Base-by-base conservation (phyloP, 2,113 vertebrate genomes). In the Dunckerocampus dactyliophorus region DNA sequence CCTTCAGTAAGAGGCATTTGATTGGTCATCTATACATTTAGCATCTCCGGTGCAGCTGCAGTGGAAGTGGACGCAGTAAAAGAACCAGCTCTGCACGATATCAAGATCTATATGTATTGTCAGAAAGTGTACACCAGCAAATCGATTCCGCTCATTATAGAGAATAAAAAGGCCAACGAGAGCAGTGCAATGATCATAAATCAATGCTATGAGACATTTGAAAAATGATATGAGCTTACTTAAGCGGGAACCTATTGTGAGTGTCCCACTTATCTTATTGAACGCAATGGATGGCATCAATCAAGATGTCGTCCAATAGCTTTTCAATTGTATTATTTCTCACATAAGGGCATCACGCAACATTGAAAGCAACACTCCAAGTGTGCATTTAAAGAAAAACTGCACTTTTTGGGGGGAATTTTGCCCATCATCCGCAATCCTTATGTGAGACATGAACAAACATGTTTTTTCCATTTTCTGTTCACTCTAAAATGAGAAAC, bases 51-150 rank as follows among this genome's bases (percentile, higher is more conserved):
- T 39, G 47, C 46, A 55, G 65, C 22, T 34, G 20, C 50, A 46
- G 49, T 47, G 56, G 66, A 56, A 50, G 15, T 14, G 43, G 56
- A 45, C 45, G 54, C 21, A 7, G n/a, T 55, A 11, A 57, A 64
- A 65, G 49, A 70, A 67, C 20, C 14, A 21, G 24, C 17, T 10
- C 8, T 1, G 2, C 48, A 69, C 56, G 24, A 2, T 43, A 50
- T 57, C 20, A 49, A 69, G 34, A 55, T 65, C 14, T 22, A 50
- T 21, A 54, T 54, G 21, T 16, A 19, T 42, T 64, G 4, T 50
- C 13, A 2, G 20, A 19, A 31, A 43, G 21, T 31, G 19, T 47
- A 57, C 8, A 34, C 1, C 15, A 21, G 42, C 5, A 39, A 42
- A 17, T 48, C 43, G 54, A 22, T 47, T 63, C 2, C 3, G 20